Evolutionary conservation across 2,797 vertebrate genomes (phyloP).

Genomic region (Poliocrania exsul): DNA sequence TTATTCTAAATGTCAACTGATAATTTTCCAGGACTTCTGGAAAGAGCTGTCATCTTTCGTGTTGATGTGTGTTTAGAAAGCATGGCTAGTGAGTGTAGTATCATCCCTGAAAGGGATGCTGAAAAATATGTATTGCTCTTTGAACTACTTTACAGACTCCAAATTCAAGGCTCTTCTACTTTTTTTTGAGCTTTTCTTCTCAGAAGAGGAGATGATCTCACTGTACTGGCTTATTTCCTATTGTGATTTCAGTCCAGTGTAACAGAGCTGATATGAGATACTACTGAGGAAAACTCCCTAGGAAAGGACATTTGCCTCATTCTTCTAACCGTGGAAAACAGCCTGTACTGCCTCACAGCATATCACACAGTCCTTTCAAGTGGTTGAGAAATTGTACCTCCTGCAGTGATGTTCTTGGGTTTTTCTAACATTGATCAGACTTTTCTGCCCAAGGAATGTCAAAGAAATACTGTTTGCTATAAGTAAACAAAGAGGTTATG

Average conservation of each 20-base stretch:
- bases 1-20: neutral
- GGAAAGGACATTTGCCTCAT: neutral
- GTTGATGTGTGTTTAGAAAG: neutral
- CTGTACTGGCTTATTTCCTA: neutral
- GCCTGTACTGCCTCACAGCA: rapidly evolving
- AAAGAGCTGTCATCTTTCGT: neutral
- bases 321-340: neutral
- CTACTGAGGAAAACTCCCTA: neutral
- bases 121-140: neutral
- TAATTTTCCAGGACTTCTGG: neutral
- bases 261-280: neutral
- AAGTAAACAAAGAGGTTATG: neutral
- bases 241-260: neutral
- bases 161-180: neutral
- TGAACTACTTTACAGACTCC: neutral
- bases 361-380: neutral
- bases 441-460: neutral
- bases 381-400: neutral
- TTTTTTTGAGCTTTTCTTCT: neutral
- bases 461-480: neutral
- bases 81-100: neutral
- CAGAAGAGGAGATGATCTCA: neutral
- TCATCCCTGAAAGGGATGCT: neutral
- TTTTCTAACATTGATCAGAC: neutral
- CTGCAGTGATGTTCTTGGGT: rapidly evolving